Base-by-base conservation (phyloP, 1,140 invertebrate species). In the Plodia interpunctella region DNA sequence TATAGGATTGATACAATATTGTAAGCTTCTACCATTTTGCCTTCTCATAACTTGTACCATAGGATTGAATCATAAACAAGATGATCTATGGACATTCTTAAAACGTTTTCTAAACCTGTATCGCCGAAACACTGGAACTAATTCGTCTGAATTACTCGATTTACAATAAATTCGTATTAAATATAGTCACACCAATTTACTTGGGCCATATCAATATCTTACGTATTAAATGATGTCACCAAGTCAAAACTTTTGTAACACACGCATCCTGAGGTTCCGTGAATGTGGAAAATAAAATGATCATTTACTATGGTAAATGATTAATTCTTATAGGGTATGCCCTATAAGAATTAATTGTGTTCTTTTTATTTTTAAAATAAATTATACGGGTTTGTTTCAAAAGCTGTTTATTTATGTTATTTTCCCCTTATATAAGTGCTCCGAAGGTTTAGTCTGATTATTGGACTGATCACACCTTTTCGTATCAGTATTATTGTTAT, bases 161-260 rank as follows among this genome's bases (percentile, higher is more conserved):
- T 44, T 5, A 44, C 38, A 44, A 44, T 44, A 44, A 44, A 44
- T 44, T 44, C n/a, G 38, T 44, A 44, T 44, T 44, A 44, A 44
- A 44, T 44, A 5, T 44, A 44, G 38, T 44, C 38, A 15, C 13
- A 44, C 38, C 38, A 44, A 17, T 44, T 44, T 17, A 44, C 15
- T 44, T 44, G 1, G 38, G n/a, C 38, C 38, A 15, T 44, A 44
- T 44, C n/a, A 44, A 44, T 44, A 44, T 15, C n/a, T 44, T 44
- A 15, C 13, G 38, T 3, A 44, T 44, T 5, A 44, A 44, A 44
- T 44, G 38, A 44, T 44, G 38, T 44, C 38, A 17, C 38, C 1
- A 44, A n/a, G 10, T 15, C 38, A 5, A n/a, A 4, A 44, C 38
- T 44, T 44, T 44, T 44, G n/a, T 44, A 17, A 15, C 15, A 44